Base-by-base conservation (phyloP, 37 sponge, comb jelly and placozoan genomes). In the Cladorhizidae sp. region DNA sequence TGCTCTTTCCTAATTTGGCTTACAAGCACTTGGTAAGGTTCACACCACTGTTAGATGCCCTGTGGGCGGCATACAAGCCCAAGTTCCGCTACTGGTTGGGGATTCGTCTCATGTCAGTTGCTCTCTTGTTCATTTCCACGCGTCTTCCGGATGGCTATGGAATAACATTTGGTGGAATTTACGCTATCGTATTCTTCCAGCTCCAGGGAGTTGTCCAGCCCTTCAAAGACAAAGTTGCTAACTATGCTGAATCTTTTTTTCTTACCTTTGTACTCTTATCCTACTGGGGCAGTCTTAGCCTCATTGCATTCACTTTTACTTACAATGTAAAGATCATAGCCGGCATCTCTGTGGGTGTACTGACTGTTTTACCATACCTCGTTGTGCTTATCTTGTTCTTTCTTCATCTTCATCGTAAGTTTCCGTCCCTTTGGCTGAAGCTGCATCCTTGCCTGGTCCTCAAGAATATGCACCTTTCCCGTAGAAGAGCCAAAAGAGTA, bases 41-140 rank as follows among this genome's bases (percentile, higher is more conserved):
- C 35, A 72, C 74, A 20, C 86, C 86, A 25, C 11, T 85, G 2
- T 62, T 45, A 8, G 86, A 85, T 32, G 86, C 86, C 9, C 35
- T 85, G 20, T 85, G 51, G 41, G 71, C 55, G 2, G 79, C 86
- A 1, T 85, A 57, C 28, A 70, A 78, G 49, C 72, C 41, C 1
- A 77, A 70, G 22, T 85, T 25, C 51, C 64, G 72, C 1, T 70
- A 23, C 62, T 85, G 86, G 86, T 26, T 78, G 35, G 79, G 86
- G 31, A 9, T 85, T 40, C 76, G 75, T 22, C 22, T 65, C 18
- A 52, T 83, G 1, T 6, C 75, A 14, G 50, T 74, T 22, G 36
- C 61, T 5, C 18, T 82, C 17, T 42, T 73, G 26, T 73, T 73
- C 62, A 3, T 36, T 5, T 31, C 35, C 36, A 65, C 67, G 7